Base-by-base conservation (phyloP, 1,140 invertebrate species). In the Amyelois transitella region DNA sequence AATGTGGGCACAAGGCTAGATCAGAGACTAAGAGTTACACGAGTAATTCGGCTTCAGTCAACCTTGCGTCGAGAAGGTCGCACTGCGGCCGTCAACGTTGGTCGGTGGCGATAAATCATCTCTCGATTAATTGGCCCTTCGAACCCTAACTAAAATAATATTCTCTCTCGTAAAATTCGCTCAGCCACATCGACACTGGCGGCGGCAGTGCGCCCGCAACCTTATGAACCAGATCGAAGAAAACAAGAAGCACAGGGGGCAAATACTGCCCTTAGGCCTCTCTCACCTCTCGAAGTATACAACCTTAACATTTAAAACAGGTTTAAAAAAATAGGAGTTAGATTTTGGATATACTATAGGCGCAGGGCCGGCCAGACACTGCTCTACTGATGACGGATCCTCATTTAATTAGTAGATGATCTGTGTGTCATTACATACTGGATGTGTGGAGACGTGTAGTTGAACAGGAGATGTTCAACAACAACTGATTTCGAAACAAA, bases 241-340 rank as follows among this genome's bases (percentile, higher is more conserved):
- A 85, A 87, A 87, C 79, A 87, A 82, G 80, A 85, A 85, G 81
- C 84, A 81, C 62, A 84, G 76, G 80, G 74, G 81, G 76, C 75
- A 49, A 69, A 70, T 61, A 66, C 45, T 60, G 78, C 78, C 80
- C 73, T 62, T 64, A 66, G 74, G 71, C 69, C 57, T 53, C 54
- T 61, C 43, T 49, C 61, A 58, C 69, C 72, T 77, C 71, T 51
- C 62, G 64, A 84, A 77, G 66, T 81, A 85, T 85, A 83, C 64
- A 84, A 77, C 71, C 80, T 84, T 87, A 87, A 83, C 76, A 72
- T 84, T 77, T 82, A 82, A 85, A 85, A 87, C 70, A 83, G 81
- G 75, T 75, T n/a, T 85, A 85, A 86, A 86, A 86, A 86, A 86
- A 86, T 86, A 87, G 83, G 83, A 86, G 79, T 82, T 82, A 86